Conservation (phyloP, 1,140 invertebrate species). For the Pseudobourletiella spinata region DNA sequence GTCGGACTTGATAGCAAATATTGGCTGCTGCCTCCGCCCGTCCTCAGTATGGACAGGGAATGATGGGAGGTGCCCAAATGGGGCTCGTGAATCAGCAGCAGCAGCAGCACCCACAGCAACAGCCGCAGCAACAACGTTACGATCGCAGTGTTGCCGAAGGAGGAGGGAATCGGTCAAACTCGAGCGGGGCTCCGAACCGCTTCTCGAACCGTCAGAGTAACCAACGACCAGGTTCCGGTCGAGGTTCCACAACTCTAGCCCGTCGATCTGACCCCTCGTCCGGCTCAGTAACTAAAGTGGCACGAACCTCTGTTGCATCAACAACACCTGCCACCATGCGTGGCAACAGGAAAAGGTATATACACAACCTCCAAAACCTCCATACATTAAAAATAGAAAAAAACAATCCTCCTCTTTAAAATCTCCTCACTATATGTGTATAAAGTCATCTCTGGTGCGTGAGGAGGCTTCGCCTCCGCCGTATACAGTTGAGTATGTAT, state of each 20-base stretch:
- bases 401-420: not conserved
- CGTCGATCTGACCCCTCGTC: constrained; percentile 14
- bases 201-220: not conserved
- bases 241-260: not conserved
- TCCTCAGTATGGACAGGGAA: constrained; percentile 17
- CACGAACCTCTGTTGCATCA: not conserved
- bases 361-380: not conserved
- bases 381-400: not conserved
- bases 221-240: not conserved
- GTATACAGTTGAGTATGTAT: too few species aligned
- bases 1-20: constrained; percentile 10
- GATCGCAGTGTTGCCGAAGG: constrained; percentile 13
- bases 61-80: constrained; percentile 17
- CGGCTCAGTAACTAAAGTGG: not conserved
- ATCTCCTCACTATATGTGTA: not conserved
- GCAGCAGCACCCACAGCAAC: constrained; percentile 17
- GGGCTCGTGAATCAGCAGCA: constrained; percentile 19
- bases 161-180: constrained; percentile 13
- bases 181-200: not conserved
- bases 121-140: constrained; percentile 6
- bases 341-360: constrained; percentile 17
- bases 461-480: too few species aligned
- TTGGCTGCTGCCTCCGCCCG: not conserved
- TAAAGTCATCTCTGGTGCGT: too few species aligned
- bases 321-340: constrained; percentile 5